A percentile compares a stretch with the other conserved stretches of the same genome.
These are phyloP conservation scores for Synergus japonicus DNA, from an alignment of 2,888 invertebrate genomes.

Conservation along the genomic window DNA sequence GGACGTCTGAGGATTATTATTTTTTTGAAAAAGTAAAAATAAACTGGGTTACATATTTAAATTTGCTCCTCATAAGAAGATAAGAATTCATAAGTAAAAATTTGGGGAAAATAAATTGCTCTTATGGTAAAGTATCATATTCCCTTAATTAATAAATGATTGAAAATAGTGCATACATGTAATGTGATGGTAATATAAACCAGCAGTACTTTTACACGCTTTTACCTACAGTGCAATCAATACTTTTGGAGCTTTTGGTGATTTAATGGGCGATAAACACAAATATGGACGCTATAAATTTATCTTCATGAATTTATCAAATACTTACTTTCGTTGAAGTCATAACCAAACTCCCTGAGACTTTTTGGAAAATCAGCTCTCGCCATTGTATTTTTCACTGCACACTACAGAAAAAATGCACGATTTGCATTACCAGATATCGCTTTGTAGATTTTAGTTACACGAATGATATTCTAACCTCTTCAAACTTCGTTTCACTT, in stretches of 20 bases:
- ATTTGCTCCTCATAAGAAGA: too few relatives aligned
- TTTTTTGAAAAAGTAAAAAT: too few relatives aligned
- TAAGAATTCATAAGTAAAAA: too few relatives aligned
- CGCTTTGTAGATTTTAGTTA: not conserved
- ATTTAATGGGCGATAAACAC: not conserved
- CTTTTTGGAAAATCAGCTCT: conserved; percentile 70
- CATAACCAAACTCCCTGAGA: conserved; percentile 80
- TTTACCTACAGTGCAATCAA: not conserved
- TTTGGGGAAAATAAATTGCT: too few relatives aligned
- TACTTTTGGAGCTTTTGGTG: not conserved
- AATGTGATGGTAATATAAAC: conserved; percentile 30
- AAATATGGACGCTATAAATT: not conserved
- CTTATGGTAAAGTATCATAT: too few relatives aligned
- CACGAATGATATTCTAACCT: conserved; percentile 34
- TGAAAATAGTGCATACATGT: conserved; percentile 37
- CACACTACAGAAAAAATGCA: conserved; percentile 43
- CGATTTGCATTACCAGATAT: conserved; percentile 1
- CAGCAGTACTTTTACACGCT: conserved; percentile 30
- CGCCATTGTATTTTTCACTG: conserved; percentile 54
- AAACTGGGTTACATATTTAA: too few relatives aligned
- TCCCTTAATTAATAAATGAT: not conserved
- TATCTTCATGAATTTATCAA: not conserved
- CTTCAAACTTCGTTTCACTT: not conserved
- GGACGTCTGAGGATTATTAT: too few relatives aligned
- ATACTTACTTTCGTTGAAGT: conserved; percentile 79